Conservation (phyloP, 2,888 invertebrate species). For the Parnassius apollo region DNA sequence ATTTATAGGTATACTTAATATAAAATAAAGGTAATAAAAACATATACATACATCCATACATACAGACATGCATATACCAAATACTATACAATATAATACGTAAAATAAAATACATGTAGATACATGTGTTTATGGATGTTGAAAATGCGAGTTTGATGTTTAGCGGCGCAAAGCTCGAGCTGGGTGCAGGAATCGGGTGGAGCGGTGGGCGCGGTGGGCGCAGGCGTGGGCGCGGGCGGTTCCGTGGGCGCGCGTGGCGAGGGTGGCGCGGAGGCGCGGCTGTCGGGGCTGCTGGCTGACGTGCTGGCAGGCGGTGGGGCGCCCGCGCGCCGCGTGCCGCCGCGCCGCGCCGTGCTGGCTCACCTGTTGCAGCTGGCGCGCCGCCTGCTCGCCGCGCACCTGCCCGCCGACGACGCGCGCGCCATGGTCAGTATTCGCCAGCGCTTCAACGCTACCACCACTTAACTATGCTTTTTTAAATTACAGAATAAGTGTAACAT, state of each 20-base stretch:
- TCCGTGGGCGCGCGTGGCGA: conserved; percentile 63
- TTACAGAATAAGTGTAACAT: too few relatives aligned
- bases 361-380: conserved; percentile 86
- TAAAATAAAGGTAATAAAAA: too few relatives aligned
- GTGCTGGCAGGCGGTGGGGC: conserved; percentile 78
- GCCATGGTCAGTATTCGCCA: conserved; percentile 24
- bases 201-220: conserved; percentile 59
- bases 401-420: conserved; percentile 38
- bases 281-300: conserved; percentile 86
- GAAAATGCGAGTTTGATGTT: conserved; percentile 26
- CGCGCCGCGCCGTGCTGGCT: conserved; percentile 86
- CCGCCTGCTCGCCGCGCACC: conserved; percentile 79
- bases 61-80: too few relatives aligned
- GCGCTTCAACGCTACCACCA: too few relatives aligned
- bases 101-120: too few relatives aligned
- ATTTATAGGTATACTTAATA: too few relatives aligned
- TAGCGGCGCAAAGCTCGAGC: conserved; percentile 38
- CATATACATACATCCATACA: too few relatives aligned
- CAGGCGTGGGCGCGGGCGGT: conserved; percentile 83
- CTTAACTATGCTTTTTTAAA: too few relatives aligned
- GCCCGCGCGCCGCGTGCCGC: conserved; percentile 78
- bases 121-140: too few relatives aligned
- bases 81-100: too few relatives aligned
- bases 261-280: conserved; percentile 82
- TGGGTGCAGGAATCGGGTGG: conserved; percentile 76